Base-by-base conservation (phyloP, 2,113 vertebrate genomes). In the Corythaixoides concolor region DNA sequence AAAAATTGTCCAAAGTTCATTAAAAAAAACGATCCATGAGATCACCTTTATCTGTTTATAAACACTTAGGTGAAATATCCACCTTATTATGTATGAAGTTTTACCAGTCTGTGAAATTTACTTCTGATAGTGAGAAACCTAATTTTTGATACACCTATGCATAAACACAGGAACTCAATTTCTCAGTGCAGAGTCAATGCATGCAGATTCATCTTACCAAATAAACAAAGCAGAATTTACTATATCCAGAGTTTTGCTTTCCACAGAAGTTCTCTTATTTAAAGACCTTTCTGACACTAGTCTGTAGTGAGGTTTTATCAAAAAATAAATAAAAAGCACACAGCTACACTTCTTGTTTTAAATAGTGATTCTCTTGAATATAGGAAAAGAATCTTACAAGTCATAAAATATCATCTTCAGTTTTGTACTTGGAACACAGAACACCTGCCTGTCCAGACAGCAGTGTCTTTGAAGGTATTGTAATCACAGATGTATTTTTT, bases 401-500 rank as follows among this genome's bases (percentile, higher is more conserved):
- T 68, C 23, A 28, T 81, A 43, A 69, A 70, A 33, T 49, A 5
- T 16, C 30, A 23, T 64, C 79, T 72, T 84, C 11, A 33, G 9
- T 60, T 91, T 33, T 52, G 21, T 78, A n/a, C 35, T 26, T 50
- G 55, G 39, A 72, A 32, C 22, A 52, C 18, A 1, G 1, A 45
- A 7, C 0, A 0, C 23, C 39, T 4, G 1, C 20, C 22, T 78
- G 6, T 53, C 27, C 43, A 52, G 22, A 23, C 14, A 3, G 2
- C 11, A 62, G 2, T 8, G 55, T 81, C 14, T 73, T 59, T 76
- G 43, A 30, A 67, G 11, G 3, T 21, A 28, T 77, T 9, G 1
- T 35, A 73, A 49, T 56, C 18, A 16, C 5, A 13, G 4, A 56
- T 53, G 14, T 59, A 9, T 68, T 76, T 68, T 11, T 87, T 35